Evolutionary conservation across 2,797 vertebrate species (phyloP).

Genomic region (Falco biarmicus): DNA sequence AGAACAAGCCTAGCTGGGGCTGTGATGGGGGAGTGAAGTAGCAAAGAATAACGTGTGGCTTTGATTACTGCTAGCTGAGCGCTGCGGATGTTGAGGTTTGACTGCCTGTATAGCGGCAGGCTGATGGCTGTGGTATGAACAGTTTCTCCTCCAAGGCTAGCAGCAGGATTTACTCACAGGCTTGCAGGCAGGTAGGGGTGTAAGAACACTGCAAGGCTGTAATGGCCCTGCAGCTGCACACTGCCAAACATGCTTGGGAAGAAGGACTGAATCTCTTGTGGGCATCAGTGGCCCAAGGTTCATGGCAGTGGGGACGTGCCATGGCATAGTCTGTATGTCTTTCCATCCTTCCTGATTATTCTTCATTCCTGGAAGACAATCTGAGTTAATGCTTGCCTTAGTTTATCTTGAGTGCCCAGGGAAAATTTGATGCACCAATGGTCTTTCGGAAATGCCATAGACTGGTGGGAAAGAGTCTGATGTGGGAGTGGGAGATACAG

Average conservation of each 20-base stretch:
- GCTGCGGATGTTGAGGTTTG: background rate
- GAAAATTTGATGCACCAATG: background rate
- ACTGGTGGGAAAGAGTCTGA: background rate
- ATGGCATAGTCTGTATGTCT: background rate
- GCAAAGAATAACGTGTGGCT: slow-evolving; percentile 4
- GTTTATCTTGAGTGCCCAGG: background rate
- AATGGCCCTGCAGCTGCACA: background rate
- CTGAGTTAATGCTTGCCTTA: background rate
- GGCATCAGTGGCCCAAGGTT: background rate
- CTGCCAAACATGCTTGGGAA: background rate
- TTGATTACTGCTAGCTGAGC: slow-evolving; percentile 27
- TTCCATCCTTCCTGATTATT: background rate
- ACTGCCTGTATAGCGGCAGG: background rate
- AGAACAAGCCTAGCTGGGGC: slow-evolving; percentile 13
- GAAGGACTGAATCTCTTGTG: background rate
- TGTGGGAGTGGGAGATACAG: background rate
- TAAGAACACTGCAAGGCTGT: background rate
- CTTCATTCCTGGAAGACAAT: background rate
- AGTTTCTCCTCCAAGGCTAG: background rate
- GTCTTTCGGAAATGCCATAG: background rate
- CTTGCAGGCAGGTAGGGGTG: background rate
- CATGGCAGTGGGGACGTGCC: background rate
- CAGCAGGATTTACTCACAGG: background rate
- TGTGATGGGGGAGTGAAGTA: slow-evolving; percentile 36
- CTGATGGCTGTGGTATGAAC: background rate